Conservation (phyloP, 35 echinoderm and acorn worm species). For the Apostichopus parvimensis region DNA sequence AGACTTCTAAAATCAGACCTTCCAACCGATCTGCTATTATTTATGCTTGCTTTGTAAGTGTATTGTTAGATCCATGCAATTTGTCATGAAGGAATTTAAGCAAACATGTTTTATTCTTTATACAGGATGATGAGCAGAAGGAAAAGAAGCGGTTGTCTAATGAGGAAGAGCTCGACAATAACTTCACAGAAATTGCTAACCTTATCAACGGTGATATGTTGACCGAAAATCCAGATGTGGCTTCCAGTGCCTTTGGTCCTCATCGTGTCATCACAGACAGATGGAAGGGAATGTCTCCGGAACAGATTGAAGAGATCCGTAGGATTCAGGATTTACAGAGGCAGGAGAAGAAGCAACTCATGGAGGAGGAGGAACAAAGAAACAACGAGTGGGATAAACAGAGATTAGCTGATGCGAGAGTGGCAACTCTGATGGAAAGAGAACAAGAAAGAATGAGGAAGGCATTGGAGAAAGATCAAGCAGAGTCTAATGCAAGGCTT, state of each 20-base stretch:
- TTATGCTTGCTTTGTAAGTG: too few relatives aligned
- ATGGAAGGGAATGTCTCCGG: conserved; percentile 99
- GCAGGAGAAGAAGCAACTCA: conserved; percentile 92
- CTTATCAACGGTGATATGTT: conserved; percentile 93
- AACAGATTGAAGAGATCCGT: conserved; percentile 86
- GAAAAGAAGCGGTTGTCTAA: conserved; percentile 79
- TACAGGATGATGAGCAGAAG: conserved; percentile 88
- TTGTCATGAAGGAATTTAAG: too few relatives aligned
- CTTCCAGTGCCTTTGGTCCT: conserved; percentile 92
- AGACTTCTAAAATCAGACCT: too few relatives aligned
- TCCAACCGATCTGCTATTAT: too few relatives aligned
- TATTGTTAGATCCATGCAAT: too few relatives aligned
- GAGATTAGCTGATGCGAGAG: conserved; percentile 84
- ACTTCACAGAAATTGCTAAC: conserved; percentile 95
- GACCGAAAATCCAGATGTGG: conserved; percentile 97
- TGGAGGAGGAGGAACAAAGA: conserved; percentile 79
- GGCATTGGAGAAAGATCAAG: conserved; percentile 76
- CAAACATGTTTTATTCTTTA: not conserved
- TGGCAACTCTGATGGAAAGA: conserved; percentile 87
- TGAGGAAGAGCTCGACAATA: conserved; percentile 92
- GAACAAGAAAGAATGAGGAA: conserved; percentile 90
- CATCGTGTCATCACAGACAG: conserved; percentile 96
- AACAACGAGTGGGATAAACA: conserved; percentile 90
- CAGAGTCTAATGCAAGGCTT: conserved; percentile 70
- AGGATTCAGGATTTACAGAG: conserved; percentile 80